phyloP scores from a whole-genome alignment of 2,113 vertebrate genomes.

The Scomber scombrus region DNA sequence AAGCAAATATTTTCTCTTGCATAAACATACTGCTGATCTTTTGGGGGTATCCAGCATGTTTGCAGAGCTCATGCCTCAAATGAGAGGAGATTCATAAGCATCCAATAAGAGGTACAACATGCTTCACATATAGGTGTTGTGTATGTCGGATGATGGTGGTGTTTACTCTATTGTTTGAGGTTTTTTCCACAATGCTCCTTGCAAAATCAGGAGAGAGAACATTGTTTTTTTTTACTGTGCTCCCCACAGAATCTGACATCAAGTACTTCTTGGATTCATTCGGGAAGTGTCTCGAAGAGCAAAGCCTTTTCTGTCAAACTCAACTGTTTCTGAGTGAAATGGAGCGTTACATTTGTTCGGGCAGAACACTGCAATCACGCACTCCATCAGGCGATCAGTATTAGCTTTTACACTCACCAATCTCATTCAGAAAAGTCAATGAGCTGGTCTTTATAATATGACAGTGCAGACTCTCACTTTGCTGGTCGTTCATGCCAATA shows the following conservation, averaged over 20 bases:
- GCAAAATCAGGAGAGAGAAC: constrained; percentile 3
- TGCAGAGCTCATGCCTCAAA: constrained; percentile 16
- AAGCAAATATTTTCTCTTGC: neutral
- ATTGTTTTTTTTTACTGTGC: constrained; percentile 13
- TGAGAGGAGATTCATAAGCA: constrained; percentile 5
- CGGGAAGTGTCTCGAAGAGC: constrained; percentile 1
- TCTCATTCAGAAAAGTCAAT: constrained; percentile 38
- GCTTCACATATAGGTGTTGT: neutral
- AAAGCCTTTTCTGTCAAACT: constrained; percentile 30
- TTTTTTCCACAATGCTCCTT: neutral
- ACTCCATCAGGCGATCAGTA: constrained; percentile 50
- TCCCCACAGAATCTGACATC: neutral
- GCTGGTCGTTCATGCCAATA: constrained; percentile 6
- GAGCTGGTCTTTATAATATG: constrained; percentile 27
- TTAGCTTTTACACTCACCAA: constrained; percentile 40
- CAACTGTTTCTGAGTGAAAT: constrained; percentile 50
- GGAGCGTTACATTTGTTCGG: constrained; percentile 51
- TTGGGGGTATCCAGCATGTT: neutral
- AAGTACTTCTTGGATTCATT: constrained; percentile 2
- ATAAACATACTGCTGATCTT: constrained; percentile 4
- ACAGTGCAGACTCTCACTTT: neutral
- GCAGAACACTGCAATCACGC: constrained; percentile 56
- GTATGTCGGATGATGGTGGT: neutral
- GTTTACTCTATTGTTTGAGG: neutral
- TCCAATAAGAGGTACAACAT: constrained; percentile 5